Conservation (phyloP, 1,140 invertebrate species). For the Metopolophium dirhodum region DNA sequence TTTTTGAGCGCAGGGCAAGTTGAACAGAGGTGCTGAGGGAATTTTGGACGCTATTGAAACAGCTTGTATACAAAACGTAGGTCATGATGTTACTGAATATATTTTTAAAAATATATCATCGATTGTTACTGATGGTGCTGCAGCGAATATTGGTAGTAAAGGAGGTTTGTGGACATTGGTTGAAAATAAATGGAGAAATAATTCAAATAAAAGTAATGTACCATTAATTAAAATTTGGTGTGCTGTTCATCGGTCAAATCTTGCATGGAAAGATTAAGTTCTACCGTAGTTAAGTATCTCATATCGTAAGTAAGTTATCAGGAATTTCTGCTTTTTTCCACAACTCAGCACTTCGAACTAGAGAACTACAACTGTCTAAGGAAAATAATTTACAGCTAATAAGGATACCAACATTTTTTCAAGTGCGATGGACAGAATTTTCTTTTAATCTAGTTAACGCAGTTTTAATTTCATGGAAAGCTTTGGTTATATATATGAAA, state of each 20-base stretch:
- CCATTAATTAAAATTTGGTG: conserved; percentile 22
- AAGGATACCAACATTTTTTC: conserved; percentile 5
- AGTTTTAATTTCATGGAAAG: neutral
- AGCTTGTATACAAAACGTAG: neutral
- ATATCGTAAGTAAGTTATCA: neutral
- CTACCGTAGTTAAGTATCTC: neutral
- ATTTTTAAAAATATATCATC: conserved; percentile 25
- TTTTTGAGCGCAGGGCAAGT: conserved; percentile 17
- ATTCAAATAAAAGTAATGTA: neutral
- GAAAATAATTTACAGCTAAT: neutral
- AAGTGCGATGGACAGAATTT: conserved; percentile 2
- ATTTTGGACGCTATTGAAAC: conserved; percentile 15
- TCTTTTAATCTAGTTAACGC: neutral
- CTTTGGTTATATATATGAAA: neutral
- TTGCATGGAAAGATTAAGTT: conserved; percentile 39
- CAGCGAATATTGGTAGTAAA: neutral
- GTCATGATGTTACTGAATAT: conserved; percentile 1
- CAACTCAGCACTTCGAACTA: neutral
- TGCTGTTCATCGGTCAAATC: neutral
- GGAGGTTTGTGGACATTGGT: neutral
- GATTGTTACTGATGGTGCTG: neutral
- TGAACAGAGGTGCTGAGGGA: neutral
- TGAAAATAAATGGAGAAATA: conserved; percentile 22
- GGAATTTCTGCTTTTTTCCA: conserved; percentile 31
- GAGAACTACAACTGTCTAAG: neutral